Evolutionary conservation across 2,888 invertebrate species (phyloP).

Genomic region (Heterodera filipjevi): DNA sequence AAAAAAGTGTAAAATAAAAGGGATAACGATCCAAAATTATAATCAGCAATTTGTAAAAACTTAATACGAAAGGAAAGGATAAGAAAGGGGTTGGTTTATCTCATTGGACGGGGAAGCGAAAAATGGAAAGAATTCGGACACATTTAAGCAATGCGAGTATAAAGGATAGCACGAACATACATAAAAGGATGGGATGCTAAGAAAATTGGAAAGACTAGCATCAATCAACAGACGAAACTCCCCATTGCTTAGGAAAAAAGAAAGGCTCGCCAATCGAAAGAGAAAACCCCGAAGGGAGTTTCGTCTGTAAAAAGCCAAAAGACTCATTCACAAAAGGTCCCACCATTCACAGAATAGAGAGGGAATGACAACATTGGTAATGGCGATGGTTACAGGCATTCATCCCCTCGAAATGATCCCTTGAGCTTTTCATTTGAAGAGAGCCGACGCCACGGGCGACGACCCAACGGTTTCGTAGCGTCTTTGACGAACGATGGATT

Average conservation of each 20-base stretch:
- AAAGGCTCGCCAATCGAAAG: background rate
- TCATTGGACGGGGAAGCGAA: background rate
- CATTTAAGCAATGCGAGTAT: background rate
- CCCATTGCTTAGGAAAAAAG: background rate
- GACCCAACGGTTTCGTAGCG: background rate
- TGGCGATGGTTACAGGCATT: background rate
- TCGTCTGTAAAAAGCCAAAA: background rate
- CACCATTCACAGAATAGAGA: background rate
- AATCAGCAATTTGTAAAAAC: background rate
- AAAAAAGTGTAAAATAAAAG: conserved; percentile 1
- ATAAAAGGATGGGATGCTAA: background rate
- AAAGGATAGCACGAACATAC: conserved; percentile 1
- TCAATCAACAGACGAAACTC: conserved; percentile 4
- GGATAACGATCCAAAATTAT: background rate
- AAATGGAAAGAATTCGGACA: background rate
- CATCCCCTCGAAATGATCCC: background rate
- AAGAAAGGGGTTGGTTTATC: background rate
- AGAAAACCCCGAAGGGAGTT: background rate
- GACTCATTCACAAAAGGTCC: background rate
- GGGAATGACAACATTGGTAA: background rate
- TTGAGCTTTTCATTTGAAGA: background rate
- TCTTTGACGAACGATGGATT: conserved; percentile 1
- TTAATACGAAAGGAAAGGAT: conserved; percentile 2
- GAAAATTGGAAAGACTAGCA: background rate
- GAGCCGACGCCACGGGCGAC: conserved; percentile 3